A percentile compares a stretch with the other conserved stretches of the same genome.
Evolutionary conservation across 2,113 vertebrate species (phyloP).

Genomic region (Cyphomyrus plagiostoma): DNA sequence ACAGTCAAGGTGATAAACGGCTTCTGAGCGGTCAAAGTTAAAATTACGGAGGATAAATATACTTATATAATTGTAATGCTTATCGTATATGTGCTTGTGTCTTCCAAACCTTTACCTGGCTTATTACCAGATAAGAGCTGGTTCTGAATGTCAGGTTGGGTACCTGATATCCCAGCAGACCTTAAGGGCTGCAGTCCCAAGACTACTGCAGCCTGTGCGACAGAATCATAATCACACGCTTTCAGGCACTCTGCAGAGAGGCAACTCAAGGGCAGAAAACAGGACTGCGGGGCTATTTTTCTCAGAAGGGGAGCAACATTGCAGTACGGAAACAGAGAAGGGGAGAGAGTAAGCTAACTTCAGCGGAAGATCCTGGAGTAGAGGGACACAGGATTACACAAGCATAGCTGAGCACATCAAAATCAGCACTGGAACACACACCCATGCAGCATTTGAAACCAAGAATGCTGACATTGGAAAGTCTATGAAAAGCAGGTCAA

Average conservation of each 20-base stretch:
- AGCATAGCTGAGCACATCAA: neutral
- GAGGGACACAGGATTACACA: neutral
- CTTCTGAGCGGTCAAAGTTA: neutral
- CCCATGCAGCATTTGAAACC: neutral
- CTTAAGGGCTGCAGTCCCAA: neutral
- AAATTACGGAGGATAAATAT: neutral
- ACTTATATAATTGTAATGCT: neutral
- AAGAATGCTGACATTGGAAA: neutral
- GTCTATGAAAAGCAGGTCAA: neutral
- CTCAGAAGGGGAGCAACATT: neutral
- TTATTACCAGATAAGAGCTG: neutral
- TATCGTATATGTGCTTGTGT: neutral
- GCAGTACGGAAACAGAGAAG: neutral
- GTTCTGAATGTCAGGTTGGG: neutral
- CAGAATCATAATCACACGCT: neutral
- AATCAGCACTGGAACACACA: neutral
- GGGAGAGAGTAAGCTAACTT: neutral
- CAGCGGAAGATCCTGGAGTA: neutral
- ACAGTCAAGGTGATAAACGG: neutral
- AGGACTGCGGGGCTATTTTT: neutral
- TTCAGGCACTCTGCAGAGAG: neutral
- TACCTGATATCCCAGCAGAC: neutral
- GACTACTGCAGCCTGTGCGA: neutral
- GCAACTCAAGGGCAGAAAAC: neutral
- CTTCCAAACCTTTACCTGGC: neutral